Evolutionary conservation across 1,140 invertebrate species (phyloP).

Genomic region (Lepidurus couesii): DNA sequence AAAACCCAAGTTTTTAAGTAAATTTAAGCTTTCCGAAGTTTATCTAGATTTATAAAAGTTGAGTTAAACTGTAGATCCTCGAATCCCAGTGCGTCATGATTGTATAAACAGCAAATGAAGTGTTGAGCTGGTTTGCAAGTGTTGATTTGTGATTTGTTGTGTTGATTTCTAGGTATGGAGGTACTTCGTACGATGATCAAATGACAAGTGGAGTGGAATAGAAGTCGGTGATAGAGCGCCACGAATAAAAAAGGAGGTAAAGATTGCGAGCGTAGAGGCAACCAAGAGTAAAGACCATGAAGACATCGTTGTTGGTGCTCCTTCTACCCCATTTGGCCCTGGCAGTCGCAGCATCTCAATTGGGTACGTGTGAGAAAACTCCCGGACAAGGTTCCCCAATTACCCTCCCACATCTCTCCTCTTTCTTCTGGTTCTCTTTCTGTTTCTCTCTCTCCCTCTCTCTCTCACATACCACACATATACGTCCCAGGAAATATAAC

Average conservation of each 20-base stretch:
- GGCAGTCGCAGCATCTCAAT: constrained; percentile 11
- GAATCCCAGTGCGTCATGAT: too few species aligned
- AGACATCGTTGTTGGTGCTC: constrained; percentile 10
- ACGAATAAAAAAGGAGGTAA: constrained; percentile 1
- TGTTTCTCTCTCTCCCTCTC: neutral
- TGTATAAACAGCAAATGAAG: too few species aligned
- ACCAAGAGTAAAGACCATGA: constrained; percentile 12
- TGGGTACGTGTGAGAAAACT: constrained; percentile 6
- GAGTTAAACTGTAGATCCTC: too few species aligned
- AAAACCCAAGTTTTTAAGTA: too few species aligned
- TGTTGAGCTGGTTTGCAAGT: too few species aligned
- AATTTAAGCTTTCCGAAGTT: too few species aligned
- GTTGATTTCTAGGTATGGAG: neutral
- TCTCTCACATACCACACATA: neutral
- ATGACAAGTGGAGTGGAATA: constrained; percentile 2
- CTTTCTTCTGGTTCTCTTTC: neutral
- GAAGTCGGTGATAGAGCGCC: neutral
- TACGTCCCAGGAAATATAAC: neutral
- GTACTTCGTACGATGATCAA: neutral
- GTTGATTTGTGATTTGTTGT: neutral
- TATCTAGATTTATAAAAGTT: too few species aligned
- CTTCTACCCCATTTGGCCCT: constrained; percentile 18
- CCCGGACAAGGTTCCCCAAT: neutral
- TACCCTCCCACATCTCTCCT: neutral
- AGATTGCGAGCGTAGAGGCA: constrained; percentile 13